Conservation (phyloP, 1,140 invertebrate genomes). For the Pomacea maculata region DNA sequence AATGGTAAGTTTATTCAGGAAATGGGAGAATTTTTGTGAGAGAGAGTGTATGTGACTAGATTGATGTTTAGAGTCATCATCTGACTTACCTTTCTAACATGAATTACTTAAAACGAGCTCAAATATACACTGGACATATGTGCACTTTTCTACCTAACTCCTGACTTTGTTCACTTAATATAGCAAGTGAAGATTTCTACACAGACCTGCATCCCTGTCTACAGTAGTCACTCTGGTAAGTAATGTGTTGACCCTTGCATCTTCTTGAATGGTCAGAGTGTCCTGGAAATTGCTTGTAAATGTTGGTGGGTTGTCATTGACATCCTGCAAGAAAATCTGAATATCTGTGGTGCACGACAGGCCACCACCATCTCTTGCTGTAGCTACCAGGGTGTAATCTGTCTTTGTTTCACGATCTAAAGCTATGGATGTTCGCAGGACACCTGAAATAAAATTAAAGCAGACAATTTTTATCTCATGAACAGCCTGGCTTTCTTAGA, state of each 20-base stretch:
- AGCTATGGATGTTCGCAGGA: conserved; percentile 53
- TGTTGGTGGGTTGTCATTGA: conserved; percentile 77
- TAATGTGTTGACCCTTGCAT: conserved; percentile 65
- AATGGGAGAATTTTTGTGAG: no score
- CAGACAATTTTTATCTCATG: not conserved
- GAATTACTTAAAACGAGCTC: no score
- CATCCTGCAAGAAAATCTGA: conserved; percentile 53
- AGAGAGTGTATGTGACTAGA: no score
- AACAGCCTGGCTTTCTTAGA: no score
- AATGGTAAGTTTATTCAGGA: no score
- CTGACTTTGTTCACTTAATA: no score
- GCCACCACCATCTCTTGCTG: conserved; percentile 58
- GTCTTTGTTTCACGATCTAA: conserved; percentile 58
- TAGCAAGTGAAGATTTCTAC: no score
- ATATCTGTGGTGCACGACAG: conserved; percentile 74
- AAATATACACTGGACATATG: no score
- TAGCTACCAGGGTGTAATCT: conserved; percentile 52
- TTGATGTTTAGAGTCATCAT: no score
- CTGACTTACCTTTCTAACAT: no score
- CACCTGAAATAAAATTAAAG: conserved; percentile 52
- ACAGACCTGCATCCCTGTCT: conserved; percentile 65
- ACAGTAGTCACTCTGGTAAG: conserved; percentile 65
- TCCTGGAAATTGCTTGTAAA: conserved; percentile 49
- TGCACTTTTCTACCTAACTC: no score
- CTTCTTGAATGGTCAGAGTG: conserved; percentile 52